Base-by-base conservation (phyloP, 2,113 vertebrate species). In the Calcarius ornatus region DNA sequence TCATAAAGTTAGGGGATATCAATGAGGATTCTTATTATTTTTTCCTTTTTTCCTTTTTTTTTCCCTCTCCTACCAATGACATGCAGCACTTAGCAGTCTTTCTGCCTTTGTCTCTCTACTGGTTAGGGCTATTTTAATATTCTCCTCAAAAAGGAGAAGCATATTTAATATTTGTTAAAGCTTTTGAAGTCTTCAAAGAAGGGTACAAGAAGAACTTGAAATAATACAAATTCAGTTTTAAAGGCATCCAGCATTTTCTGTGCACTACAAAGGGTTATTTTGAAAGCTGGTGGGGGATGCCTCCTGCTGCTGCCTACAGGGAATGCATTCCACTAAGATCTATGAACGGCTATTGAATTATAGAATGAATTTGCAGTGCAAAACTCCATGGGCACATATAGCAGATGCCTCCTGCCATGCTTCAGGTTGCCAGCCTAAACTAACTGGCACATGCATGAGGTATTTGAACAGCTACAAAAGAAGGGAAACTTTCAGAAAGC, bases 281-380 rank as follows among this genome's bases (percentile, higher is more conserved):
- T 60, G 81, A 63, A 81, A 87, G 66, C 65, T 56, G 56, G 4
- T 81, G 13, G 57, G 27, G 31, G 28, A 68, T 84, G 73, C 56
- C 57, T 93, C 61, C 90, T 94, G 84, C 70, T 91, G 87, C 70
- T 87, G 53, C 45, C 75, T 50, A 17, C 24, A 64, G 57, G 78
- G 73, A 76, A 72, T 23, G 63, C 22, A 28, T 6, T 87, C 64
- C 22, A 5, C 81, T 12, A n/a, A 69, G 57, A 65, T 57, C 40
- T 53, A 6, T n/a, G 63, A 43, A n/a, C 30, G 53, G 57, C 59
- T 85, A 38, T 75, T 81, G 81, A 76, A 60, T 85, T 69, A 48
- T 48, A 68, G 86, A 90, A 60, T 25, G 8, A 65, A 37, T 76
- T 66, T 95, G 23, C n/a, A 33, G 53, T 37, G 42, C 48, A 85